Evolutionary conservation across 2,888 invertebrate genomes (phyloP), one percentile per base, ranked within the genome.

Genomic region (Acrocyrtus sp.): DNA sequence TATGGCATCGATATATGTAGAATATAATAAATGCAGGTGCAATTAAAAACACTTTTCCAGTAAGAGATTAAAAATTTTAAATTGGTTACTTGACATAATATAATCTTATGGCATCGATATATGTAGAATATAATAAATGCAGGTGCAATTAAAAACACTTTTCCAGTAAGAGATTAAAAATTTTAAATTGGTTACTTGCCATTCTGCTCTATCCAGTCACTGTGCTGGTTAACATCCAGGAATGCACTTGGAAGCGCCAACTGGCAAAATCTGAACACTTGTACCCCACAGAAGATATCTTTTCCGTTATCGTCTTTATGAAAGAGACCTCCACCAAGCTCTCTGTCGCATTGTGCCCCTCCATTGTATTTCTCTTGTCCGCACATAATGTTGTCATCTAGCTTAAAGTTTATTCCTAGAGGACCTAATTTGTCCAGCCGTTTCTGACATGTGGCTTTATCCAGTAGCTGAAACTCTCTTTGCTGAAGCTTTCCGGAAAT

Each of bases 241-340:
- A 61, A 61, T 21, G 19, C 27, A 34, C 34, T 61, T 5, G 61
- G 61, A 29, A 48, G 21, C 6, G 34, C 3, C 12, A 22, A 19
- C 8, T 50, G 24, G 24, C 62, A 62, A 4, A 62, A 26, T 26
- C 62, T n/a, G 34, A 62, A 62, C 4, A 41, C 27, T 51, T 62
- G 62, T 4, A 62, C 62, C 21, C 62, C 62, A 34, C 62, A 62
- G 3, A 62, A 22, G 3, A 41, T 26, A 34, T 21, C 10, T 34
- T 26, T n/a, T 1, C 43, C 21, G 47, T 17, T n/a, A 10, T 24
- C 41, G 1, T n/a, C 17, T 12, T 26, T 6, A 45, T 51, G 51
- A 48, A 51, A 41, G 19, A 62, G 22, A 17, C 62, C 62, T 5
- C 62, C 62, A 19, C 51, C 51, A 24, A 27, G 6, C 21, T 53